Percentiles rank a stretch among this genome's conserved stretches.
These are phyloP conservation scores for Drosophila niveifrons DNA, from an alignment of 2,888 invertebrate genomes.

Conservation along the genomic window DNA sequence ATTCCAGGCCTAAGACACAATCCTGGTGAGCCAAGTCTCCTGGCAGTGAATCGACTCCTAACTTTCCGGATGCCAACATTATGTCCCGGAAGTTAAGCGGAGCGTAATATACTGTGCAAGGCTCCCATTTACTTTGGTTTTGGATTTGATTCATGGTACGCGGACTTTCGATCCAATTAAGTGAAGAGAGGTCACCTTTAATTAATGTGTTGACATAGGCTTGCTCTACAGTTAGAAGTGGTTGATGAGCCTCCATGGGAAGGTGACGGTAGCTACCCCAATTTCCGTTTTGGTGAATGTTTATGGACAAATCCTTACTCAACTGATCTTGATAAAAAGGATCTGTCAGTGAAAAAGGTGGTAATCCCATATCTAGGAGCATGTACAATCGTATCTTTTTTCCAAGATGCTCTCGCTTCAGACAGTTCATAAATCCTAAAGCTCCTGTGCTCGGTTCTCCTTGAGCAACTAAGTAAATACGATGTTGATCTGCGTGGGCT, in stretches of 20 bases:
- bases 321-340: conserved; percentile 88
- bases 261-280: conserved; percentile 97
- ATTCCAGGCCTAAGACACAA: conserved; percentile 97
- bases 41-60: conserved; percentile 98
- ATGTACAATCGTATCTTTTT: conserved; percentile 90
- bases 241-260: conserved; percentile 86
- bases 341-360: conserved; percentile 87
- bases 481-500: conserved; percentile 87
- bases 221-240: conserved; percentile 90
- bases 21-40: conserved; percentile 94
- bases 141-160: conserved; percentile 86
- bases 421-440: conserved; percentile 95
- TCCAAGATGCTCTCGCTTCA: conserved; percentile 94
- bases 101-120: conserved; percentile 96
- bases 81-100: conserved; percentile 99
- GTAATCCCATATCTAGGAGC: conserved; percentile 88
- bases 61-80: conserved; percentile 98
- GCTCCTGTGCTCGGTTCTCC: conserved; percentile 91
- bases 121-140: conserved; percentile 87
- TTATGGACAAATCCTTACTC: conserved; percentile 92
- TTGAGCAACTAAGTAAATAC: conserved; percentile 89
- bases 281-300: conserved; percentile 91
- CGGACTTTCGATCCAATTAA: conserved; percentile 97
- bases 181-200: conserved; percentile 97
- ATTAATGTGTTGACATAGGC: conserved; percentile 97